These are phyloP conservation scores for Globodera ellingtonae DNA, from an alignment of 1,140 invertebrate genomes.

Conservation along the genomic window DNA sequence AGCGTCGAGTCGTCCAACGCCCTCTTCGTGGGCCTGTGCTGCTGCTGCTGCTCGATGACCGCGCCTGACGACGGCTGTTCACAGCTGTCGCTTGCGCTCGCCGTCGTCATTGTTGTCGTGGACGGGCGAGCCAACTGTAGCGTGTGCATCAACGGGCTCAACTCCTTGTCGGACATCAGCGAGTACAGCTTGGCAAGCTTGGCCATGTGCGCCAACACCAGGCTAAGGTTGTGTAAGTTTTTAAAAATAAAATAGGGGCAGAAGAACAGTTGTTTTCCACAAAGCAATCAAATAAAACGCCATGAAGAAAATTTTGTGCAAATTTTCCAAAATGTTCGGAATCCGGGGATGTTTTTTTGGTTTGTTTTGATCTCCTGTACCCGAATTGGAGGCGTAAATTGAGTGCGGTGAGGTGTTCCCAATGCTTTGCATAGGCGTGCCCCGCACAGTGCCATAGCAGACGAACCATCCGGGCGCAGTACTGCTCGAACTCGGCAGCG, in stretches of 20 bases:
- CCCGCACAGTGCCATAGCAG: constrained; percentile 62
- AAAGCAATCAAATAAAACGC: no score
- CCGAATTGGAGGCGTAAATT: constrained; percentile 60
- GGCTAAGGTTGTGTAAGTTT: background rate
- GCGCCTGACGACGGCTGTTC: background rate
- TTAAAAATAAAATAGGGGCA: background rate
- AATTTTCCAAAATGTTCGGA: no score
- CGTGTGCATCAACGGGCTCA: constrained; percentile 45
- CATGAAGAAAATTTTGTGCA: no score
- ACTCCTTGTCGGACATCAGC: constrained; percentile 57
- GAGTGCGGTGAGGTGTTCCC: constrained; percentile 52
- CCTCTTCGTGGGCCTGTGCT: constrained; percentile 9
- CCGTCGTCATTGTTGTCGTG: constrained; percentile 4
- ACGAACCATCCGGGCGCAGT: constrained; percentile 44
- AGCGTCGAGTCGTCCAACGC: background rate
- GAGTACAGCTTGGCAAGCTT: constrained; percentile 43
- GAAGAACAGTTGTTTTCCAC: background rate
- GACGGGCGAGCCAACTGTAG: constrained; percentile 50
- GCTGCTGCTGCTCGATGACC: background rate
- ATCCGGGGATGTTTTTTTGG: no score
- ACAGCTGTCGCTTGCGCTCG: constrained; percentile 12
- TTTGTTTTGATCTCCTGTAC: background rate
- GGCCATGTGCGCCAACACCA: constrained; percentile 58
- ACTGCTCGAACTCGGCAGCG: constrained; percentile 51
- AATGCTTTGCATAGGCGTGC: constrained; percentile 62